Evolutionary conservation across 1,140 invertebrate genomes (phyloP).

Genomic region (Drosophila dunni): DNA sequence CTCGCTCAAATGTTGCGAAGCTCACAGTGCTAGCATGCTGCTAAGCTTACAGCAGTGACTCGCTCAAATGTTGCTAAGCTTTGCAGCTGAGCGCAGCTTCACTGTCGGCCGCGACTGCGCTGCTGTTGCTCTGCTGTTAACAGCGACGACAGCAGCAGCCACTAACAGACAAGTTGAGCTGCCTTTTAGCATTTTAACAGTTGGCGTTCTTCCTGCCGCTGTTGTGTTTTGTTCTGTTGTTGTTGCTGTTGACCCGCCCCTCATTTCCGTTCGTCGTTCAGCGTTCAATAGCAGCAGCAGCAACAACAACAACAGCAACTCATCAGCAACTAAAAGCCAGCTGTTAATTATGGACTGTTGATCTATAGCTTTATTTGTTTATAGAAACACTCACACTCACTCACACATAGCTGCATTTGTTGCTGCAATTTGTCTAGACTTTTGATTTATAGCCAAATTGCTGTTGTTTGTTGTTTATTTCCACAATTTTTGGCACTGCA

Average conservation of each 20-base stretch:
- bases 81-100: neutral
- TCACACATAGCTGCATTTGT: neutral
- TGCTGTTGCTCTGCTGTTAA: constrained; percentile 18
- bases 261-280: constrained; percentile 38
- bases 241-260: constrained; percentile 35
- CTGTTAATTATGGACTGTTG: constrained; percentile 43
- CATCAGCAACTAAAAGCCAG: constrained; percentile 31
- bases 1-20: no score
- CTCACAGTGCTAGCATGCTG: neutral
- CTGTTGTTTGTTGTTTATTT: constrained; percentile 40
- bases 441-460: neutral
- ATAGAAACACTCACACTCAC: neutral
- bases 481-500: constrained; percentile 29
- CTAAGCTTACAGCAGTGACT: neutral
- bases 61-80: neutral
- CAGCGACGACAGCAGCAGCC: constrained; percentile 1
- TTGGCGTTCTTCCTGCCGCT: constrained; percentile 14
- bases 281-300: constrained; percentile 10
- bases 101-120: neutral
- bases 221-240: constrained; percentile 5
- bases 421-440: neutral
- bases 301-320: constrained; percentile 16
- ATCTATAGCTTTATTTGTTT: constrained; percentile 7
- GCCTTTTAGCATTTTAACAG: constrained; percentile 14
- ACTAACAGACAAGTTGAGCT: constrained; percentile 8